Evolutionary conservation across 35 echinoderm and acorn worm species (phyloP).

Genomic region (Ophioderma brevispina): DNA sequence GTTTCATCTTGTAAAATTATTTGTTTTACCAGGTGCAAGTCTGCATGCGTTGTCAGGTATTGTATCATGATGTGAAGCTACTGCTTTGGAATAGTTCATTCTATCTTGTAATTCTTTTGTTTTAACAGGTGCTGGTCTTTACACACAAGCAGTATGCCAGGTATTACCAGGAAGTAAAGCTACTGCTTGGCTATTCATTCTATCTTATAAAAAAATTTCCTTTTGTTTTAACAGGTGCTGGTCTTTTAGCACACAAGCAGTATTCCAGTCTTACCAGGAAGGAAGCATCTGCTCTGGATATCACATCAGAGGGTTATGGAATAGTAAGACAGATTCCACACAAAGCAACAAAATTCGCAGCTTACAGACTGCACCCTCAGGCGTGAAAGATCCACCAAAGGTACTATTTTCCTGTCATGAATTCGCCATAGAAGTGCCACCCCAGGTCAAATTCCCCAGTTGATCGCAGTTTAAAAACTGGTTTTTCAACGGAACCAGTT

Average conservation of each 20-base stretch:
- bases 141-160: not conserved
- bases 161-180: conserved; percentile 6
- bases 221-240: not conserved
- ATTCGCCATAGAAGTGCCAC: too few species aligned
- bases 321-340: conserved; percentile 2
- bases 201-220: not conserved
- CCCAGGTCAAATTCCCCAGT: too few species aligned
- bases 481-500: too few species aligned
- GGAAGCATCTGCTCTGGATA: not conserved
- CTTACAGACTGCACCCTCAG: conserved; percentile 14
- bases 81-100: not conserved
- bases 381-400: conserved; percentile 17
- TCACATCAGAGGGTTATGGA: not conserved
- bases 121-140: conserved; percentile 12
- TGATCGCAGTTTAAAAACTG: too few species aligned
- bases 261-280: not conserved
- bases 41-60: conserved; percentile 17
- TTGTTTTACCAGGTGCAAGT: conserved; percentile 34
- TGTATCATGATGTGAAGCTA: not conserved
- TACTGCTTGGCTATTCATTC: not conserved
- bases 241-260: not conserved
- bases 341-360: conserved; percentile 12
- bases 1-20: too few species aligned
- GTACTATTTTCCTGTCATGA: too few species aligned
- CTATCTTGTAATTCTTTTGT: not conserved